These are phyloP conservation scores for Corapipo altera DNA, from an alignment of 2,113 vertebrate species.

Conservation along the genomic window DNA sequence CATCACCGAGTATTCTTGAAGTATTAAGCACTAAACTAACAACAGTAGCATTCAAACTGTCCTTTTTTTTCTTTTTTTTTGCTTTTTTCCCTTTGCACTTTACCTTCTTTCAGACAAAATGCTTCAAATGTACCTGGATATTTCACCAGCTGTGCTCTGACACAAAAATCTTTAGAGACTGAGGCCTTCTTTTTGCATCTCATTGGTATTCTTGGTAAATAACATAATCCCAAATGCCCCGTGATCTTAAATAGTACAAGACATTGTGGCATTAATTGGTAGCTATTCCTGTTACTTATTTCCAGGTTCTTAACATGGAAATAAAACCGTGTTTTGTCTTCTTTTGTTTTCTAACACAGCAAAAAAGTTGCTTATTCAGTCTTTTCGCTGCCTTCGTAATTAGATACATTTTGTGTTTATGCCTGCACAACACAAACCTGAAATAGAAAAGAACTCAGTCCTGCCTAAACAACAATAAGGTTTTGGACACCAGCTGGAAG, in stretches of 20 bases:
- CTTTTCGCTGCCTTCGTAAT: not conserved
- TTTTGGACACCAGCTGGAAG: conserved; percentile 21
- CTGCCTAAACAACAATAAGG: not conserved
- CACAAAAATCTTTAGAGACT: not conserved
- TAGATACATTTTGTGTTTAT: not conserved
- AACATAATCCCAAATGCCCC: not conserved
- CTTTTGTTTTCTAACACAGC: not conserved
- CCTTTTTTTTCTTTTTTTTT: not conserved
- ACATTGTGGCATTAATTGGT: not conserved
- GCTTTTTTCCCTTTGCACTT: not conserved
- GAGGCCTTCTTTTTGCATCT: not conserved
- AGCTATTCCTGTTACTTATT: not conserved
- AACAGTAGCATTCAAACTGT: not conserved
- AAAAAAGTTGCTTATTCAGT: not conserved
- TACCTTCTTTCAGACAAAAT: not conserved
- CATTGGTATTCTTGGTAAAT: not conserved
- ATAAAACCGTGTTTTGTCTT: not conserved
- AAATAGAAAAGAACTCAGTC: not conserved
- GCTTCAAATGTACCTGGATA: not conserved
- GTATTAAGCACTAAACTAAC: conserved; percentile 7
- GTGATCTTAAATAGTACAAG: not conserved
- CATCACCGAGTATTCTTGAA: conserved; percentile 2
- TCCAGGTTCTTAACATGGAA: not conserved
- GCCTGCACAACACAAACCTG: not conserved
- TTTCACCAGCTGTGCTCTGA: not conserved